phyloP scores from a whole-genome alignment of 2,888 invertebrate genomes.

The Rhorus exstirpatorius region DNA sequence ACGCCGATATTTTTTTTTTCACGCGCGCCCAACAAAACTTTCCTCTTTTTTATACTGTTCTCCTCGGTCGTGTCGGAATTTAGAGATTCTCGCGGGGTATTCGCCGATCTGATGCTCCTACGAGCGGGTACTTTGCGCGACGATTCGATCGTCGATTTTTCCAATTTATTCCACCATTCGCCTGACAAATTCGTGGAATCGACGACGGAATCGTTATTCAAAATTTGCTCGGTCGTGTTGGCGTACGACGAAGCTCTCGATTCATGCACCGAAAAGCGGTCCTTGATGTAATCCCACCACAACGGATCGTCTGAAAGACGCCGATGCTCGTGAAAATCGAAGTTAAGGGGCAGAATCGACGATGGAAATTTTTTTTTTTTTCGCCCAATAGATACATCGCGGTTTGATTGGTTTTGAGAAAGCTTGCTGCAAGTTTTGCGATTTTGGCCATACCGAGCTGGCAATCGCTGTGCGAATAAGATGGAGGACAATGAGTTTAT shows the following conservation, averaged over 20 bases:
- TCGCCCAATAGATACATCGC: too few relatives aligned
- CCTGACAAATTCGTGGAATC: constrained; percentile 3
- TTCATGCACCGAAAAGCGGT: constrained; percentile 27
- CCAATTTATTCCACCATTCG: constrained; percentile 61
- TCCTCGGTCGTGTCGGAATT: constrained; percentile 44
- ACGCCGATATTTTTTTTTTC: constrained; percentile 10
- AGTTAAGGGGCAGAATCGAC: too few relatives aligned
- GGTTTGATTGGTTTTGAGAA: too few relatives aligned
- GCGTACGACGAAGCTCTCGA: constrained; percentile 26
- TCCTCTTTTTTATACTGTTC: constrained; percentile 48
- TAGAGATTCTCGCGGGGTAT: neutral
- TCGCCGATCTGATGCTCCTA: constrained; percentile 2
- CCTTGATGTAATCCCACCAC: constrained; percentile 62
- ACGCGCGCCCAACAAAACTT: neutral
- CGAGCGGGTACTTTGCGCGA: constrained; percentile 29
- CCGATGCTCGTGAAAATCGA: neutral
- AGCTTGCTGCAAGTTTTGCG: too few relatives aligned
- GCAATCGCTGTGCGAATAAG: too few relatives aligned
- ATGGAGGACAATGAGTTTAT: too few relatives aligned
- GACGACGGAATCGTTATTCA: constrained; percentile 32
- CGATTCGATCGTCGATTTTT: constrained; percentile 29
- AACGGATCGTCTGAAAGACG: constrained; percentile 52
- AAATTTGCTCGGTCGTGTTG: constrained; percentile 31
- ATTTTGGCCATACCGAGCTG: too few relatives aligned
- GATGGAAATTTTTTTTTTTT: too few relatives aligned